Evolutionary conservation across 2,888 invertebrate genomes (phyloP).

Genomic region (Aleiodes alternator): DNA sequence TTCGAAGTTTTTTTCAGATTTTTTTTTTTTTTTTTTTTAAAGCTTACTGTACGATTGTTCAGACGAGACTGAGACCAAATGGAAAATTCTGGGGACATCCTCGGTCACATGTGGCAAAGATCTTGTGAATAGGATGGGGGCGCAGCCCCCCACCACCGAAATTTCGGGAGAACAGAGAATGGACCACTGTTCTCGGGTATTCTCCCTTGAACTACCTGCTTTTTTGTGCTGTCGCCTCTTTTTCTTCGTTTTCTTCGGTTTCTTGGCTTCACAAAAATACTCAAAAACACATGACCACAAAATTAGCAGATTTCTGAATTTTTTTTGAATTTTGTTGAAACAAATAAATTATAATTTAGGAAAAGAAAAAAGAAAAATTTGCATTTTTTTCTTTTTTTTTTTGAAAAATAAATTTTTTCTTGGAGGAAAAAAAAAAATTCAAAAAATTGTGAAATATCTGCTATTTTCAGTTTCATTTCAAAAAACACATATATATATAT

Average conservation of each 20-base stretch:
- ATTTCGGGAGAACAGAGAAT: neutral
- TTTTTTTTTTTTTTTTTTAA: neutral
- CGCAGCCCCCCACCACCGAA: neutral
- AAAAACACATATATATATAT: too few species aligned
- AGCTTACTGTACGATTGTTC: neutral
- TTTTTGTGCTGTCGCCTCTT: neutral
- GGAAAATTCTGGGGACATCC: neutral
- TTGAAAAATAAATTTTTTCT: too few species aligned
- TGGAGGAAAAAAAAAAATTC: too few species aligned
- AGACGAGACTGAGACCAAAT: constrained; percentile 10
- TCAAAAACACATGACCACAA: too few species aligned
- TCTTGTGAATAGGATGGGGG: constrained; percentile 18
- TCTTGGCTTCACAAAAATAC: too few species aligned
- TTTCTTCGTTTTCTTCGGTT: neutral
- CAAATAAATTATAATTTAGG: too few species aligned
- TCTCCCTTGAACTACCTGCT: constrained; percentile 8
- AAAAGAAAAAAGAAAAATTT: too few species aligned
- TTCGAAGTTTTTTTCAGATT: neutral
- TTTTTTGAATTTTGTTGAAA: too few species aligned
- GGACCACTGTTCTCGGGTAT: constrained; percentile 1
- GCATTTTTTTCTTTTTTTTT: too few species aligned
- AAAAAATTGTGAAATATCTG: too few species aligned
- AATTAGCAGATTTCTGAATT: too few species aligned
- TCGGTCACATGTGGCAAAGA: neutral
- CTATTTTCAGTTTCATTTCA: too few species aligned